Conservation (phyloP, 2,113 vertebrate species). For the Miniopterus natalensis region DNA sequence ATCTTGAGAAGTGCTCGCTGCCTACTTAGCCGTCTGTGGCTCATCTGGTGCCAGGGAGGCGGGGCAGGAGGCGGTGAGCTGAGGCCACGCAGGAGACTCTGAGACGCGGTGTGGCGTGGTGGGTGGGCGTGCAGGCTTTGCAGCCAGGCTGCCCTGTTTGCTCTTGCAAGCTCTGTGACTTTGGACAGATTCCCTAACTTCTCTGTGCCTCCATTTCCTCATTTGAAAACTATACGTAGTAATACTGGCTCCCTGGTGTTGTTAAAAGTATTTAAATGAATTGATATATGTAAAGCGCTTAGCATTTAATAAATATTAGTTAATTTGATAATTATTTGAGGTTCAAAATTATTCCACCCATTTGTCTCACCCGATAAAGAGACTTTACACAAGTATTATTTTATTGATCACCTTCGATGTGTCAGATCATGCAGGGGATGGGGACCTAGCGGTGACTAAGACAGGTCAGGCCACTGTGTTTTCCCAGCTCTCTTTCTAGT, state of each 20-base stretch:
- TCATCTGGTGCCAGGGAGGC: slow-evolving; percentile 81
- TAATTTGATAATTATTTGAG: neutral
- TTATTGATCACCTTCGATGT: neutral
- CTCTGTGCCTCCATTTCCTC: neutral
- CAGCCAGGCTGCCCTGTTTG: neutral
- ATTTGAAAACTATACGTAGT: slow-evolving; percentile 23
- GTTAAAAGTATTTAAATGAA: neutral
- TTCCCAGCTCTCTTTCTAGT: neutral
- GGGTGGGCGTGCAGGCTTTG: neutral
- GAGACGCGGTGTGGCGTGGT: neutral
- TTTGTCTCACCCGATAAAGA: neutral
- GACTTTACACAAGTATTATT: neutral
- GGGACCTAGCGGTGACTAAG: neutral
- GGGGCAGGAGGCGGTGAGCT: slow-evolving; percentile 75
- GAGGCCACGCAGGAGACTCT: slow-evolving; percentile 76
- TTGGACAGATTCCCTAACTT: neutral
- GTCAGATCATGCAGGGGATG: neutral
- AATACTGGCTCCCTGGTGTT: neutral
- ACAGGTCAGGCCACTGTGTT: neutral
- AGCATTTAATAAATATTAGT: neutral
- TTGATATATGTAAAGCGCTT: neutral
- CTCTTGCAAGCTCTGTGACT: neutral
- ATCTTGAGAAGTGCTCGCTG: slow-evolving; percentile 84
- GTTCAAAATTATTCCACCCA: neutral
- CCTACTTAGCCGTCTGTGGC: slow-evolving; percentile 84